Percentiles rank a stretch among this genome's conserved stretches.
Evolutionary conservation across 2,797 vertebrate genomes (phyloP).

Genomic region (Spinus olivaceus): DNA sequence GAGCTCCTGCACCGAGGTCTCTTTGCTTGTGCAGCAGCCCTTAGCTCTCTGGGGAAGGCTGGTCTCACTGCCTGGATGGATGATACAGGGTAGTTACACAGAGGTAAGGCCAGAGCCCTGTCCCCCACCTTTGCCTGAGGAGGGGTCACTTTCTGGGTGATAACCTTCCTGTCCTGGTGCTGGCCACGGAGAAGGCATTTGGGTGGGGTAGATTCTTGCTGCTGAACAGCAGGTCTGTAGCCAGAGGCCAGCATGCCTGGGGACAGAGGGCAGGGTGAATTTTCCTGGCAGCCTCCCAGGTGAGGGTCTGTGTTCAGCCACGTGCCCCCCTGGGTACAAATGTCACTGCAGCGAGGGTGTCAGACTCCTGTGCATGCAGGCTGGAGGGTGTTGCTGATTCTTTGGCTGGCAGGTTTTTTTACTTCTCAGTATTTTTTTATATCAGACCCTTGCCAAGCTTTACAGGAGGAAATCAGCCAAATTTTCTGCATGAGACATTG

Average conservation of each 20-base stretch:
- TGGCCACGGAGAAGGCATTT: not conserved
- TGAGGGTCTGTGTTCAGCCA: not conserved
- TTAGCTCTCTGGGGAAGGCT: not conserved
- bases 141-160: accelerated
- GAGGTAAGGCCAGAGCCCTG: not conserved
- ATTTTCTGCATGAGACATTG: not conserved
- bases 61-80: accelerated
- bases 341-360: not conserved
- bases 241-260: not conserved
- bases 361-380: accelerated
- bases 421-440: not conserved
- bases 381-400: not conserved
- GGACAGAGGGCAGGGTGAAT: not conserved
- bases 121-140: not conserved
- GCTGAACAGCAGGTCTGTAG: not conserved
- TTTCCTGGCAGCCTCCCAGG: not conserved
- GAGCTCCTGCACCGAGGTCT: not conserved
- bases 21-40: not conserved
- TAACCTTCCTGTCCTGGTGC: not conserved
- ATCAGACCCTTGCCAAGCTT: not conserved
- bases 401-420: not conserved
- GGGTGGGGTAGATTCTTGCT: not conserved
- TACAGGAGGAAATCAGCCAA: not conserved
- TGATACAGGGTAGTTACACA: accelerated
- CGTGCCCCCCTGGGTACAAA: not conserved